Evolutionary conservation across 2,113 vertebrate species (phyloP), one percentile per base, ranked within the genome.

Genomic region (Ceyx melanurus): DNA sequence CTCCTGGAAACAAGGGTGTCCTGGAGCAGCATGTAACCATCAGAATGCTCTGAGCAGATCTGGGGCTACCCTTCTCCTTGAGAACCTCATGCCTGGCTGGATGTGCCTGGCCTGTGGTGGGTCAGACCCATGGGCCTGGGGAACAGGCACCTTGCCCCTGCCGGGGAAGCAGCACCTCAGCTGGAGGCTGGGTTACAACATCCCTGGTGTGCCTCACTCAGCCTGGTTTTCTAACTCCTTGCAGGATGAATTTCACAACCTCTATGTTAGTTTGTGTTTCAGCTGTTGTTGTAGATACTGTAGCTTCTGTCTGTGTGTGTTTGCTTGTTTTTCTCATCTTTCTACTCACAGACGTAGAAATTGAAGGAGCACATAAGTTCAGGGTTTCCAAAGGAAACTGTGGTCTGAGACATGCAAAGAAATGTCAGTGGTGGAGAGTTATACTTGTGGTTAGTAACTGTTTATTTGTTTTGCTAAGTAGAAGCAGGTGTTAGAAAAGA

Each of bases 401-500:
- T 81, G 88, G 91, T 93, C 62, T 80, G 82, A 86, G 82, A 77
- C 75, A 46, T n/a, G 92, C 82, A 78, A 93, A 94, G 86, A 81
- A 74, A 86, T 84, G 80, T 84, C 82, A 86, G 89, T 16, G 93
- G 89, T 86, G 12, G 50, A 77, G 70, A 65, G 80, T 91, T 81
- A 74, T 37, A n/a, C 82, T 73, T 48, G 85, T 76, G 90, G 84
- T 85, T 94, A 68, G 77, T 72, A 89, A 90, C 92, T 94, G 92
- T 95, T 96, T 96, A 3, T 94, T 96, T 96, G 94, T 90, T 90
- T 94, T 90, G 83, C 86, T 94, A 58, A 95, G 83, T 53, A 92
- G 81, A 92, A 96, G 86, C 94, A 94, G 96, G 93, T 95, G 94
- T 40, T 65, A 22, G 35, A 50, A 56, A 19, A 12, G 68, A 82